phyloP scores from a whole-genome alignment of 2,113 vertebrate genomes.

The Zosterops borbonicus region DNA sequence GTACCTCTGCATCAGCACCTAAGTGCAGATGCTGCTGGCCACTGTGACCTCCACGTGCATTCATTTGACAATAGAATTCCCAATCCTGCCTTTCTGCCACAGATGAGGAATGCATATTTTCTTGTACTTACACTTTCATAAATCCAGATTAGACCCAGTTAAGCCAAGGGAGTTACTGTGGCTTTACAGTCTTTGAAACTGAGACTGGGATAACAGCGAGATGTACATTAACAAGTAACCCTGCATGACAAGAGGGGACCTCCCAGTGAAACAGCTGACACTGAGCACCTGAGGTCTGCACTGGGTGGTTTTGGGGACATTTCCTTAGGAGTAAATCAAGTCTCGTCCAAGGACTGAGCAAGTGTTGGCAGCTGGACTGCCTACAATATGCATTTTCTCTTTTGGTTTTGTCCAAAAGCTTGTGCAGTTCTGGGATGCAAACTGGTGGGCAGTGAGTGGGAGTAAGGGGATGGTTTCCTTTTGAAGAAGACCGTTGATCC shows the following conservation, averaged over 20 bases:
- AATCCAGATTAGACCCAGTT: neutral
- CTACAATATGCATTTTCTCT: neutral
- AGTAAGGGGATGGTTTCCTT: neutral
- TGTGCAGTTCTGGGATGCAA: neutral
- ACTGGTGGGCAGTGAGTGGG: neutral
- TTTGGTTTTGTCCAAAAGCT: neutral
- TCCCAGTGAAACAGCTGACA: neutral
- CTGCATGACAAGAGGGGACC: neutral
- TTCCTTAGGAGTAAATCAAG: neutral
- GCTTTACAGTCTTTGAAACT: neutral
- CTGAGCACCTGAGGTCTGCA: neutral
- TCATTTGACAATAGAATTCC: neutral
- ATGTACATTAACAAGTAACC: neutral
- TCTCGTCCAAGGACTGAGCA: neutral
- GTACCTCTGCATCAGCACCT: neutral
- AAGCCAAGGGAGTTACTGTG: neutral
- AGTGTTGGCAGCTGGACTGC: neutral
- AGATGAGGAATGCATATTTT: neutral
- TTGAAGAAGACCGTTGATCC: neutral
- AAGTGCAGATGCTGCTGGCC: neutral
- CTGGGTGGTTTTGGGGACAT: neutral
- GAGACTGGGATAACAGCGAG: neutral
- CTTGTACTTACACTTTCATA: neutral
- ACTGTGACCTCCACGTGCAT: accelerated
- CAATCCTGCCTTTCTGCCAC: neutral